These are phyloP conservation scores for Pedionomus torquatus DNA, from an alignment of 2,113 vertebrate species.

Conservation along the genomic window DNA sequence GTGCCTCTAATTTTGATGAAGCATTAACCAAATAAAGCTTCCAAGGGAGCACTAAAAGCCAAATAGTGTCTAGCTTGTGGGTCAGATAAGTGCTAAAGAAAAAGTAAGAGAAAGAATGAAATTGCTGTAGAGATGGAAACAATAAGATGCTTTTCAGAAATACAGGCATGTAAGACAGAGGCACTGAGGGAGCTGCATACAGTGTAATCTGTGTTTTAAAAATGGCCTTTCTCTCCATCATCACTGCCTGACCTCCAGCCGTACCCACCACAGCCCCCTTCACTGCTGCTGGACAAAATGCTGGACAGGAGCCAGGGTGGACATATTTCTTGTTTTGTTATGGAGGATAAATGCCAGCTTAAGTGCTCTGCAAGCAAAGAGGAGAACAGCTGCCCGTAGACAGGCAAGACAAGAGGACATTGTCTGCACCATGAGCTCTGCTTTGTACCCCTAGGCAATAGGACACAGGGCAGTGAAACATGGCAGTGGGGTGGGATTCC, in stretches of 20 bases:
- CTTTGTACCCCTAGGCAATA: background rate
- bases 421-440: conserved; percentile 10
- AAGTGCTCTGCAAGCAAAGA: background rate
- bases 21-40: conserved; percentile 17
- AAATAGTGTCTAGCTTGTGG: conserved; percentile 35
- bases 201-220: background rate
- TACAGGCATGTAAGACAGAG: background rate
- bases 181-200: background rate
- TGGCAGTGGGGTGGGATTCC: background rate
- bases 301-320: conserved; percentile 37
- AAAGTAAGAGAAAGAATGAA: background rate
- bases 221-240: background rate
- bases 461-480: background rate
- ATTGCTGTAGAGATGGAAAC: background rate
- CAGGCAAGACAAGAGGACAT: conserved; percentile 28
- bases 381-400: conserved; percentile 28
- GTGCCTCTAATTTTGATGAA: conserved; percentile 1
- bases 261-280: background rate
- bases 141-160: background rate
- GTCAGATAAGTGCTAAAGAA: conserved; percentile 36
- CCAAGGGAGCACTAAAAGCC: background rate
- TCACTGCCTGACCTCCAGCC: conserved; percentile 17
- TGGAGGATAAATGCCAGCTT: background rate
- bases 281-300: background rate
- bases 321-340: conserved; percentile 34